phyloP scores from a whole-genome alignment of 2,113 vertebrate species.

The Siniperca chuatsi region DNA sequence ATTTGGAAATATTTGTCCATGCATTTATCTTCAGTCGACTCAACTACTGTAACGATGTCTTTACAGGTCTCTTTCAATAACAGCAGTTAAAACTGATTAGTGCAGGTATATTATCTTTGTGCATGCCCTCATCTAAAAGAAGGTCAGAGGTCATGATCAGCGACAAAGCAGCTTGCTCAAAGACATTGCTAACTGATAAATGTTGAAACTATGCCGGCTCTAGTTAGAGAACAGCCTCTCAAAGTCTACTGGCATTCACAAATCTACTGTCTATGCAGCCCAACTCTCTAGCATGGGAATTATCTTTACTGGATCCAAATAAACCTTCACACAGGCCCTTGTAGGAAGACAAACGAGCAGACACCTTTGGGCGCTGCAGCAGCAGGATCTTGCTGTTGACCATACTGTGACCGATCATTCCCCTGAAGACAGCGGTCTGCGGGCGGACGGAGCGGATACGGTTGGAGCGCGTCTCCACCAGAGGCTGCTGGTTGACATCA shows the following conservation, averaged over 20 bases:
- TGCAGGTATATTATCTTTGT: background rate
- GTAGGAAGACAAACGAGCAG: background rate
- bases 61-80: background rate
- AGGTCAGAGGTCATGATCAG: background rate
- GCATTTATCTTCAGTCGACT: too few relatives aligned
- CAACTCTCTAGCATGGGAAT: too few relatives aligned
- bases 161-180: background rate
- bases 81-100: background rate
- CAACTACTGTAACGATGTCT: too few relatives aligned
- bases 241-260: too few relatives aligned
- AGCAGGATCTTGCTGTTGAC: constrained; percentile 99
- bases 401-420: constrained; percentile 99
- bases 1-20: too few relatives aligned
- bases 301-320: too few relatives aligned
- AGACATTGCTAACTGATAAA: background rate
- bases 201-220: background rate
- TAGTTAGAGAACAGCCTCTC: too few relatives aligned
- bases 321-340: background rate
- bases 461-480: constrained; percentile 95
- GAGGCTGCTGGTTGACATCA: constrained; percentile 94
- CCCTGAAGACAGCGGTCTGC: constrained; percentile 97
- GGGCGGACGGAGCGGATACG: constrained; percentile 96
- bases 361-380: constrained; percentile 93
- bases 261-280: too few relatives aligned
- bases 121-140: background rate